Evolutionary conservation across 1,140 invertebrate species (phyloP).

Genomic region (Aphelenchoides fujianensis): DNA sequence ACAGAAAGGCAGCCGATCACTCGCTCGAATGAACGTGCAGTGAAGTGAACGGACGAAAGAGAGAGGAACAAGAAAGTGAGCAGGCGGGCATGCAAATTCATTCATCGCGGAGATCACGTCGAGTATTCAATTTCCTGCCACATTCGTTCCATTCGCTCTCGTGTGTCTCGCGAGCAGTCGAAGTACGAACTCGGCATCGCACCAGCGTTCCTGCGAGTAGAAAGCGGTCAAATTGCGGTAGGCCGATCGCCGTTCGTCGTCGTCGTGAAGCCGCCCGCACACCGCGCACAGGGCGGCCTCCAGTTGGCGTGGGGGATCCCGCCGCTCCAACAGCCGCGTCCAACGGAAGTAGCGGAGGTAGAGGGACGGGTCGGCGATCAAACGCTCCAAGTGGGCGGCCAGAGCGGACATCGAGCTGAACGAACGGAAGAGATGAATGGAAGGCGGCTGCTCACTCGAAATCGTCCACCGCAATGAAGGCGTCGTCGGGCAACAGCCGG

Average conservation of each 20-base stretch:
- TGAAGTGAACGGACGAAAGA: too few species aligned
- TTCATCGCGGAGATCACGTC: too few species aligned
- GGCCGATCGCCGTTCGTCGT: not conserved
- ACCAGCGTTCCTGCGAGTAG: not conserved
- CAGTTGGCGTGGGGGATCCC: not conserved
- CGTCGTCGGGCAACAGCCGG: constrained; percentile 24
- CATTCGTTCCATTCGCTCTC: too few species aligned
- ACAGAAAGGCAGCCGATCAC: too few species aligned
- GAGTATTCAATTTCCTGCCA: too few species aligned
- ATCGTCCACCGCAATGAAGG: constrained; percentile 33
- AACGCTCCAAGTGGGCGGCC: not conserved
- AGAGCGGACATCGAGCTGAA: not conserved
- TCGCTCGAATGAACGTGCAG: too few species aligned
- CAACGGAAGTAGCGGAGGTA: not conserved
- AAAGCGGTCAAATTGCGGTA: not conserved
- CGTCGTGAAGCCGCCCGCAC: not conserved
- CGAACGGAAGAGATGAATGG: not conserved
- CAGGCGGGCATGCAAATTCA: too few species aligned
- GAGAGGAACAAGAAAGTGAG: too few species aligned
- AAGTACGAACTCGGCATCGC: not conserved
- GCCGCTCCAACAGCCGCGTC: not conserved
- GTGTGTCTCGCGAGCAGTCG: not conserved
- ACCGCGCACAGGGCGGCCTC: not conserved
- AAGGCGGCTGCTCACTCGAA: constrained; percentile 10
- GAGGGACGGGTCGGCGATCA: not conserved